Evolutionary conservation across 1,140 invertebrate genomes (phyloP).

Genomic region (Aporrectodea caliginosa): DNA sequence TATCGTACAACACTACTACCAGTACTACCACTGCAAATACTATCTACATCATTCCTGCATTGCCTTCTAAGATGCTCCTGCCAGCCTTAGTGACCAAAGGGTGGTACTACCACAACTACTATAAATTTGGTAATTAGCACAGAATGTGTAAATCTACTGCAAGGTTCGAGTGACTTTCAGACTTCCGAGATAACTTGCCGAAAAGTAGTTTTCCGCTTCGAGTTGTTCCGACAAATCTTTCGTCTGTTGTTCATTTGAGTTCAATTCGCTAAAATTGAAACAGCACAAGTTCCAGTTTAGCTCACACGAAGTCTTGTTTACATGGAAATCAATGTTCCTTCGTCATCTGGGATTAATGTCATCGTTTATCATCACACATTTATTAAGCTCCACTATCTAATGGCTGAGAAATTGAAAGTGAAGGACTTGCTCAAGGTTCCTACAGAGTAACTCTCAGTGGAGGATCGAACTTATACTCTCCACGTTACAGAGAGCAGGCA

Average conservation of each 20-base stretch:
- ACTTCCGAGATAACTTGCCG: slow-evolving; percentile 50
- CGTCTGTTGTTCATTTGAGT: slow-evolving; percentile 72
- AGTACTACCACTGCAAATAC: not conserved
- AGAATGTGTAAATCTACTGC: not conserved
- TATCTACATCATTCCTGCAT: not conserved
- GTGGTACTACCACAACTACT: not conserved
- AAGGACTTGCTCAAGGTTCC: too few species aligned
- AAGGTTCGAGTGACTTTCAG: not conserved
- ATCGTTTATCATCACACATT: too few species aligned
- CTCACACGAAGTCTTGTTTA: too few species aligned
- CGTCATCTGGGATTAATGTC: too few species aligned
- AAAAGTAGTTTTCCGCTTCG: slow-evolving; percentile 88
- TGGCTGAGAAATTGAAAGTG: too few species aligned
- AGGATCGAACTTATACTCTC: too few species aligned
- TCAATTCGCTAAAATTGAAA: slow-evolving; percentile 49
- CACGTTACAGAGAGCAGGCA: too few species aligned
- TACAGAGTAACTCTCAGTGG: too few species aligned
- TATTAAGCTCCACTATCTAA: too few species aligned
- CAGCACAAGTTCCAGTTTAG: too few species aligned
- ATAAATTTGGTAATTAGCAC: not conserved
- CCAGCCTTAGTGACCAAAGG: not conserved
- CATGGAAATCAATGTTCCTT: too few species aligned
- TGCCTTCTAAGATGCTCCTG: not conserved
- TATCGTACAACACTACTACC: not conserved
- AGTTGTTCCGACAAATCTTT: slow-evolving; percentile 90